These are phyloP conservation scores for Zaprionus tsacasi DNA, from an alignment of 1,140 invertebrate genomes.

Conservation along the genomic window DNA sequence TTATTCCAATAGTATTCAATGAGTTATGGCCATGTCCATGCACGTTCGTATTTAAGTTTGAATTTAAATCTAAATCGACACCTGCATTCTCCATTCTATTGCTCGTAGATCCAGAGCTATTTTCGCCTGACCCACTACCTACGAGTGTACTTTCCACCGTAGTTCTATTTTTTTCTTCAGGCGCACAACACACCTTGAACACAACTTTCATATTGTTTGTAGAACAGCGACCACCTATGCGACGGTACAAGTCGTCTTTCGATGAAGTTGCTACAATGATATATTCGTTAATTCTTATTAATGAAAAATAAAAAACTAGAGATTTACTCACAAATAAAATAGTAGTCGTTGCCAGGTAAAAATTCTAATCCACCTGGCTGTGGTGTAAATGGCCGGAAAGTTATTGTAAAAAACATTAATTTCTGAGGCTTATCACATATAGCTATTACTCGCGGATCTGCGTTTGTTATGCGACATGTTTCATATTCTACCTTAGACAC, in stretches of 20 bases:
- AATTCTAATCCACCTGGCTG: slow-evolving; percentile 97
- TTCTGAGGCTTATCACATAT: slow-evolving; percentile 97
- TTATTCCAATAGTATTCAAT: slow-evolving; percentile 58
- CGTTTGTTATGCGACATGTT: slow-evolving; percentile 97
- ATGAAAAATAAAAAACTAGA: background rate
- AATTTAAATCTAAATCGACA: slow-evolving; percentile 40
- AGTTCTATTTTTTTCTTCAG: slow-evolving; percentile 85
- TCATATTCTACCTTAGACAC: slow-evolving; percentile 98
- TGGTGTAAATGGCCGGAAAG: slow-evolving; percentile 97
- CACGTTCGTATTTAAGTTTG: slow-evolving; percentile 28
- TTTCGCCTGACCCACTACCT: slow-evolving; percentile 74
- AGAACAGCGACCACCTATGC: slow-evolving; percentile 95
- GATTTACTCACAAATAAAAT: slow-evolving; percentile 93
- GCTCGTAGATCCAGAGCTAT: slow-evolving; percentile 13
- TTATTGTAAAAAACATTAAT: slow-evolving; percentile 98
- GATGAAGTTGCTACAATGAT: slow-evolving; percentile 90
- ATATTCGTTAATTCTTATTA: background rate
- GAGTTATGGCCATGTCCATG: slow-evolving; percentile 45
- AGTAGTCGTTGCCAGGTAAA: slow-evolving; percentile 96
- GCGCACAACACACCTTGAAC: slow-evolving; percentile 96
- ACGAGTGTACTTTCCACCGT: slow-evolving; percentile 83
- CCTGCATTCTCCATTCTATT: slow-evolving; percentile 41
- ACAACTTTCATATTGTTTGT: slow-evolving; percentile 98
- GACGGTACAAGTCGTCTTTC: slow-evolving; percentile 94
- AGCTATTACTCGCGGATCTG: slow-evolving; percentile 95